Percentiles rank a stretch among this genome's conserved stretches.
Conservation (phyloP, 2,888 invertebrate genomes). For the Torymus auratus region DNA sequence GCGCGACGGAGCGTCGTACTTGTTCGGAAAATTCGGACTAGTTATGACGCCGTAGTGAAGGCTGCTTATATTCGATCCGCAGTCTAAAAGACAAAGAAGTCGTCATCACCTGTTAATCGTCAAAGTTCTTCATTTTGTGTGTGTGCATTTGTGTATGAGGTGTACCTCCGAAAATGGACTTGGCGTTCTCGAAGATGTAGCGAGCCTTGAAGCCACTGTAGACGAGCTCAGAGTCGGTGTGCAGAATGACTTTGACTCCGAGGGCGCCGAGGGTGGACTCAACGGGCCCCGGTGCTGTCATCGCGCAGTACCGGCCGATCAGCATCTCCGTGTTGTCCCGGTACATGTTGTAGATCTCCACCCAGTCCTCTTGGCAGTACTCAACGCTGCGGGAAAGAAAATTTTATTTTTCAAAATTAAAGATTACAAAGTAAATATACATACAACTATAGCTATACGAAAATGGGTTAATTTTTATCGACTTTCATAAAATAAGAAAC, state of each 20-base stretch:
- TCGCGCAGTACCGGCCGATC: constrained; percentile 94
- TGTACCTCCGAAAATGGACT: constrained; percentile 88
- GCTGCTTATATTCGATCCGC: constrained; percentile 93
- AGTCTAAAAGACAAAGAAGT: constrained; percentile 79
- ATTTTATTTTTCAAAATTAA: background rate
- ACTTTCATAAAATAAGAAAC: no score
- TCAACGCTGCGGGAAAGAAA: constrained; percentile 77
- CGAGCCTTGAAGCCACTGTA: constrained; percentile 97
- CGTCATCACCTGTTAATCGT: background rate
- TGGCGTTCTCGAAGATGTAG: constrained; percentile 93
- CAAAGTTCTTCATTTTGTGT: no score
- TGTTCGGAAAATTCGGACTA: constrained; percentile 93
- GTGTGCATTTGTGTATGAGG: constrained; percentile 25
- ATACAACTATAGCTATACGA: no score
- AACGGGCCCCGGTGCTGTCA: constrained; percentile 95
- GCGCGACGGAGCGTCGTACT: constrained; percentile 90
- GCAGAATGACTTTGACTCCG: constrained; percentile 91
- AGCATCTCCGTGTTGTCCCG: constrained; percentile 89
- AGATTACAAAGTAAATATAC: no score
- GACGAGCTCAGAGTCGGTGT: constrained; percentile 91
- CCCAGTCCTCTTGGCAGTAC: constrained; percentile 94
- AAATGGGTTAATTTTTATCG: no score
- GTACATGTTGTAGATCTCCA: constrained; percentile 94
- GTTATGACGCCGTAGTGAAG: constrained; percentile 89
- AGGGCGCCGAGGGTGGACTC: constrained; percentile 93